Percentiles rank a stretch among this genome's conserved stretches.
These are phyloP conservation scores for Typhlichthys eigenmanni DNA, from an alignment of 2,797 vertebrate species.

Conservation along the genomic window DNA sequence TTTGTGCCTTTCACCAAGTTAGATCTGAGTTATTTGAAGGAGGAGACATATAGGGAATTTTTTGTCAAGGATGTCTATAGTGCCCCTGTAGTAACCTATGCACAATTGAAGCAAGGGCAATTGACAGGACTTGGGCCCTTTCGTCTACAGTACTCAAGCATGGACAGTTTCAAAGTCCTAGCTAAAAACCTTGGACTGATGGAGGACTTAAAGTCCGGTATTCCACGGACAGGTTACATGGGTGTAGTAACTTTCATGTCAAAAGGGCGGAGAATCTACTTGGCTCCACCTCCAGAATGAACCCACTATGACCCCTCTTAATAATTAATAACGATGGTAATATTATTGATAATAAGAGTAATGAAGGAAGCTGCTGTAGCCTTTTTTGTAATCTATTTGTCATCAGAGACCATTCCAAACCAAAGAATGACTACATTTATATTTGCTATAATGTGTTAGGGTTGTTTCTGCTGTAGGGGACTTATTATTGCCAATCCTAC, in stretches of 20 bases:
- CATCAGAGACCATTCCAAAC: constrained; percentile 37
- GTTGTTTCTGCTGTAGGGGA: constrained; percentile 14
- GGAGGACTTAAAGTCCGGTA: constrained; percentile 95
- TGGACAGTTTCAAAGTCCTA: constrained; percentile 87
- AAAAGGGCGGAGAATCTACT: constrained; percentile 83
- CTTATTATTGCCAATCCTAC: constrained; percentile 48
- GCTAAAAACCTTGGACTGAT: constrained; percentile 89
- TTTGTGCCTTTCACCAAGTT: constrained; percentile 89
- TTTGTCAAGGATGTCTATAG: constrained; percentile 83
- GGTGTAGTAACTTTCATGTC: constrained; percentile 89
- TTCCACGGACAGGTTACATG: constrained; percentile 88
- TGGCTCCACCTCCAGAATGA: constrained; percentile 89
- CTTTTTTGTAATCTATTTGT: constrained; percentile 18
- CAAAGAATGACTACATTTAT: constrained; percentile 47
- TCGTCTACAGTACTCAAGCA: constrained; percentile 84
- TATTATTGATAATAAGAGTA: background rate
- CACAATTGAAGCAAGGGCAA: constrained; percentile 79
- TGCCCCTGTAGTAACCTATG: constrained; percentile 77
- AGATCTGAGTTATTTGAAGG: constrained; percentile 85
- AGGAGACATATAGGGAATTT: constrained; percentile 73
- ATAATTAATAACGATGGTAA: constrained; percentile 53
- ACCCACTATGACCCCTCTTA: constrained; percentile 85
- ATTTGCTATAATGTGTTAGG: constrained; percentile 16
- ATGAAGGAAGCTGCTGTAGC: constrained; percentile 1
- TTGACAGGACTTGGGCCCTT: constrained; percentile 77